Evolutionary conservation across 2,113 vertebrate species (phyloP).

Genomic region (Promerops cafer): DNA sequence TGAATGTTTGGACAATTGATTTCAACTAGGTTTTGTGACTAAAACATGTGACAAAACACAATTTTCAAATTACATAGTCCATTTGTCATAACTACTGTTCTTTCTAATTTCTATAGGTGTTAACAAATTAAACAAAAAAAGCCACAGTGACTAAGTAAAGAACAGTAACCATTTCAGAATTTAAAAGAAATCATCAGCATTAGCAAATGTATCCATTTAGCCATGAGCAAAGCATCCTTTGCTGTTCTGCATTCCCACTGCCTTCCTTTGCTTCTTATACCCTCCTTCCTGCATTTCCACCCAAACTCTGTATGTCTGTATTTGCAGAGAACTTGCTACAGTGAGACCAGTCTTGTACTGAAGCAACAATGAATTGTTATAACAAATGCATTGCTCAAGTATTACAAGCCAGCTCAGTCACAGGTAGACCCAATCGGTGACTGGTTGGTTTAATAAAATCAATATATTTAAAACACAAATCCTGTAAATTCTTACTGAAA

Average conservation of each 20-base stretch:
- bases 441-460: background rate
- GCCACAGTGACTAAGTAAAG: background rate
- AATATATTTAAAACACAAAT: background rate
- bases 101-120: conserved; percentile 1
- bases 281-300: background rate
- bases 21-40: conserved; percentile 42
- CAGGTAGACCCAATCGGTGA: background rate
- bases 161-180: background rate
- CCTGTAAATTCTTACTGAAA: background rate
- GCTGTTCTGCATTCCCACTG: background rate
- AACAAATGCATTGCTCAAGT: background rate
- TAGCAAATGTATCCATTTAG: background rate
- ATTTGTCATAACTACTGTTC: conserved; percentile 28
- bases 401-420: background rate
- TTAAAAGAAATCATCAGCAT: background rate
- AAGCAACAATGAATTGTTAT: background rate
- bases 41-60: conserved; percentile 53
- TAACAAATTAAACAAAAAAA: conserved; percentile 25
- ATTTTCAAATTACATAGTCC: conserved; percentile 47
- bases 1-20: conserved; percentile 57
- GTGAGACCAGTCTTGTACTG: background rate
- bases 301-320: background rate
- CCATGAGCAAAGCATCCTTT: background rate
- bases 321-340: background rate
- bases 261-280: background rate